phyloP scores from a whole-genome alignment of 2,797 vertebrate species.

The Schizopygopsis pylzovi region DNA sequence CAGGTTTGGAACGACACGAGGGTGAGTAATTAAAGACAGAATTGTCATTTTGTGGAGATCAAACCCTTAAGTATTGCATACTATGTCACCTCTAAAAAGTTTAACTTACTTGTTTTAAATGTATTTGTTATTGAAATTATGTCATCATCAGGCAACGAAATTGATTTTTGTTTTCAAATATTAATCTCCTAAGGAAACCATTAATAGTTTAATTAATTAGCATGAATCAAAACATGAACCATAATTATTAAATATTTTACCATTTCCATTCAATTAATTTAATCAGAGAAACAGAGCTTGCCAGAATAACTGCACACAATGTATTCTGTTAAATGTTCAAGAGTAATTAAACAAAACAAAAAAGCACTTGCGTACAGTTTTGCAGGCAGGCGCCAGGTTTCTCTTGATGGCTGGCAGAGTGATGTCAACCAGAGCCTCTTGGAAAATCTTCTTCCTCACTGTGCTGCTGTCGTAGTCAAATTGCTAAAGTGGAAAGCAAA shows the following conservation, averaged over 20 bases:
- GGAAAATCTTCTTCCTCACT: slow-evolving; percentile 87
- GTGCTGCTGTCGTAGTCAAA: slow-evolving; percentile 94
- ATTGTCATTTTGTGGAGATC: background rate
- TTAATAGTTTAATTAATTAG: background rate
- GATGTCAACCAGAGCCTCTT: slow-evolving; percentile 87
- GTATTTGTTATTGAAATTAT: background rate
- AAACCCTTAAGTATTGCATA: background rate
- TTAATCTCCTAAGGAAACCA: too few relatives aligned
- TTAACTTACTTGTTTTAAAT: background rate
- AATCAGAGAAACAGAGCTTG: background rate
- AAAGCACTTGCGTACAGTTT: slow-evolving; percentile 76
- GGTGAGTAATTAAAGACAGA: too few relatives aligned
- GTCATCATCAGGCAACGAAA: too few relatives aligned
- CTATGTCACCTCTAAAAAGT: background rate
- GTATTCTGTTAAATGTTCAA: background rate
- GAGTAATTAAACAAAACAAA: background rate
- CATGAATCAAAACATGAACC: background rate
- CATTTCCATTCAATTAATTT: background rate
- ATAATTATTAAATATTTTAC: background rate
- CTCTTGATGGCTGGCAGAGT: slow-evolving; percentile 86
- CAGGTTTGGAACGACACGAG: too few relatives aligned
- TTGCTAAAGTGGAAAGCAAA: slow-evolving; percentile 78
- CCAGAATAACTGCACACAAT: background rate
- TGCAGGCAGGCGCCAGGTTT: slow-evolving; percentile 82
- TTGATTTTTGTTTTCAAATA: too few relatives aligned